Evolutionary conservation across 35 echinoderm and acorn worm species (phyloP), one percentile per base, ranked within the genome.

Genomic region (Strongylocentrotus purpuratus): DNA sequence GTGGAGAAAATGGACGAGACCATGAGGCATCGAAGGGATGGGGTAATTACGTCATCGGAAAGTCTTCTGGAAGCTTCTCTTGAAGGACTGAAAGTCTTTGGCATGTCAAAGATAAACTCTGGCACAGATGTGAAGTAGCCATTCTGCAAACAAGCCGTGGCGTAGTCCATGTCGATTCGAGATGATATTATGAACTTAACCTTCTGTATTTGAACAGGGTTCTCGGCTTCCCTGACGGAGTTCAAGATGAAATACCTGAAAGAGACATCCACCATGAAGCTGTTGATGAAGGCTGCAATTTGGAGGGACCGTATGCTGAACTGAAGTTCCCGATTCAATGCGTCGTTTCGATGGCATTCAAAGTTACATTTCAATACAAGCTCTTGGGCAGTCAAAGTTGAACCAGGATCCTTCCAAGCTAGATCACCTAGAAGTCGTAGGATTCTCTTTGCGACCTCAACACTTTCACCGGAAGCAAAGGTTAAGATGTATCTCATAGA

Each of bases 281-380:
- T 47, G 18, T 58, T 33, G 17, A 10, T 32, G 91, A 93, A 93
- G 4, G 91, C 91, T 28, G 91, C 2, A 14, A 93, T 58, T 50
- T 58, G 91, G 20, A 93, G n/a, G n/a, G 91, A 93, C 31, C 91
- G 15, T 20, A 93, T 12, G 46, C 4, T 93, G 31, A 50, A 31
- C 48, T 93, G 91, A 31, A 93, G 91, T 58, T 93, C 91, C 3
- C 91, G 32, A 28, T 93, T 93, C 31, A 93, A 58, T 11, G 91
- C 91, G 31, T 93, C 91, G 10, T 31, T 46, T 33, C 91, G 46
- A 32, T 93, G 91, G 28, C 91, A 93, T 45, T 93, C 91, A 31
- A 93, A 58, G 48, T 93, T 93, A 58, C 91, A 93, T 46, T 93
- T 93, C 46, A 93, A 46, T 31, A 48, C 91, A 58, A 93, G 45